Conservation (phyloP, 2,113 vertebrate species). For the Thalassoma bifasciatum region DNA sequence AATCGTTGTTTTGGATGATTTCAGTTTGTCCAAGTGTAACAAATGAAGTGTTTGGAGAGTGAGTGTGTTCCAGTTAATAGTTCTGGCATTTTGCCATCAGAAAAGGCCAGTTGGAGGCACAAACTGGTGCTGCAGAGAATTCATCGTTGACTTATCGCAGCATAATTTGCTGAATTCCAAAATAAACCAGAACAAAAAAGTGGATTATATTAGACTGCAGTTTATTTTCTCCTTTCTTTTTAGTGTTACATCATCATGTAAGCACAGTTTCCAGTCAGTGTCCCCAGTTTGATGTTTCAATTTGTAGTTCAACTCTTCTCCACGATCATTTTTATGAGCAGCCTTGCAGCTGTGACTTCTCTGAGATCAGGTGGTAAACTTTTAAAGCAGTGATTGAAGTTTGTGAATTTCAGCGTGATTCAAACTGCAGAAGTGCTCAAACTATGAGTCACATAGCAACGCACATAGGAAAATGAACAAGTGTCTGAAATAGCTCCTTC, state of each 20-base stretch:
- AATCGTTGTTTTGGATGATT: not conserved
- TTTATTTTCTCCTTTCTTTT: not conserved
- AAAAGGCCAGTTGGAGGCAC: not conserved
- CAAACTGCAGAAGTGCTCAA: not conserved
- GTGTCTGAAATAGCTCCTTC: not conserved
- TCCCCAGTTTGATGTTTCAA: too few species aligned
- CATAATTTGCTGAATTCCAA: not conserved
- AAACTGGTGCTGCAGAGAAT: not conserved
- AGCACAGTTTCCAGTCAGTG: too few species aligned
- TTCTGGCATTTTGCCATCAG: not conserved
- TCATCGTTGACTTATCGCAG: not conserved
- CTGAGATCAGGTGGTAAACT: not conserved
- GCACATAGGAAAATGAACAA: not conserved
- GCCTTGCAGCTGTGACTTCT: not conserved
- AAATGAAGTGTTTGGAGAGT: not conserved
- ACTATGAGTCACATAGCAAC: not conserved
- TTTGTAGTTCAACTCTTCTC: not conserved
- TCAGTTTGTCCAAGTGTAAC: not conserved
- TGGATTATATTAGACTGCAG: not conserved
- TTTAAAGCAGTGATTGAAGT: not conserved
- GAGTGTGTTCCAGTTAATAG: not conserved
- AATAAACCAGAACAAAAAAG: not conserved
- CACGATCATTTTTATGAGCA: not conserved
- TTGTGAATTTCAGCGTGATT: not conserved
- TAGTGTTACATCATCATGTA: too few species aligned